Evolutionary conservation across 2,888 invertebrate genomes (phyloP).

Genomic region (Dermolepida albohirtum): DNA sequence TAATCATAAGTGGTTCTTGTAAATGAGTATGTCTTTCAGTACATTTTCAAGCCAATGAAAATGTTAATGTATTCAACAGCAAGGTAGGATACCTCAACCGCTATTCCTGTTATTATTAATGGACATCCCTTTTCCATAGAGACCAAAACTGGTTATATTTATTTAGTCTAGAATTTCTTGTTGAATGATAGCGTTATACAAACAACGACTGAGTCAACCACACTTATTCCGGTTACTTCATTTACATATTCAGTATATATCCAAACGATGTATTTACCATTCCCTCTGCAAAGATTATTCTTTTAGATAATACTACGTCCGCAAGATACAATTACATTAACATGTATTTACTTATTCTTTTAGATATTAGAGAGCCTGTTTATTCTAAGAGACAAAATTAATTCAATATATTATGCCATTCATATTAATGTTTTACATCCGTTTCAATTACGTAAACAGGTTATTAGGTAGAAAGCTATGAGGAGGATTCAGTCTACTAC

Average conservation of each 20-base stretch:
- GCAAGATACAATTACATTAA: constrained; percentile 12
- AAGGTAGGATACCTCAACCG: constrained; percentile 34
- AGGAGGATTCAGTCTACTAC: no score
- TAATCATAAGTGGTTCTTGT: constrained; percentile 2
- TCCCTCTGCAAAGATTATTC: constrained; percentile 34
- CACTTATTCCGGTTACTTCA: constrained; percentile 42
- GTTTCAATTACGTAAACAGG: constrained; percentile 4
- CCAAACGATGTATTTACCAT: constrained; percentile 42
- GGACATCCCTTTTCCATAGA: constrained; percentile 35
- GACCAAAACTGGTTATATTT: constrained; percentile 38
- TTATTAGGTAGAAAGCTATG: neutral
- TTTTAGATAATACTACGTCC: constrained; percentile 26
- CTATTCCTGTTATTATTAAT: constrained; percentile 36
- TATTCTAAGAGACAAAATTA: constrained; percentile 9
- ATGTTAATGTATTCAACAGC: constrained; percentile 25
- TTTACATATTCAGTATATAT: constrained; percentile 42
- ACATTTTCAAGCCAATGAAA: constrained; percentile 13
- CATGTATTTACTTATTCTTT: constrained; percentile 31
- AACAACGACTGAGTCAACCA: constrained; percentile 41
- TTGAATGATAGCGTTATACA: constrained; percentile 36
- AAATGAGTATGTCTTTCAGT: neutral
- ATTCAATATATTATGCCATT: constrained; percentile 11
- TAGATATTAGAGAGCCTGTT: constrained; percentile 4
- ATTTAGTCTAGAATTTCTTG: constrained; percentile 39
- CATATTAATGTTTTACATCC: constrained; percentile 2